Evolutionary conservation across 2,888 invertebrate genomes (phyloP), one percentile per base, ranked within the genome.

Genomic region (Apomyelois bistriatella): DNA sequence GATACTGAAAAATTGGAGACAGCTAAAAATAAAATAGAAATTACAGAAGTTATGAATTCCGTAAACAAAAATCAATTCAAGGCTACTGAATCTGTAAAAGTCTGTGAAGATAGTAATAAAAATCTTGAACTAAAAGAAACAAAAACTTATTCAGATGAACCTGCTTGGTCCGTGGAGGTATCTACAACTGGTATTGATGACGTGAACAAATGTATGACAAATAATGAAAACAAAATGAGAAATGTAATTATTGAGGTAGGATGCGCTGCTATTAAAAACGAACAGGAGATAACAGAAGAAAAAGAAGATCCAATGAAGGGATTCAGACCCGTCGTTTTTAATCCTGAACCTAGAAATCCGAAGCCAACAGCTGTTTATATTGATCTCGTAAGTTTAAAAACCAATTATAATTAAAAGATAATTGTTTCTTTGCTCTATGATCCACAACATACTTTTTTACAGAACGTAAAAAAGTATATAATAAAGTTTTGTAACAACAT

Each of bases 271-370:
- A 3, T 12, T 12, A 30, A 17, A 42, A n/a, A 42, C 1, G 40
- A 42, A 42, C 15, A 15, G 6, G 48, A 37, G 35, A 43, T 38
- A n/a, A 51, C 48, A 41, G 62, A 65, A 52, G 60, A 58, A 30
- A 58, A 60, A 40, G 53, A 49, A 53, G 68, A 68, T 30, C 62
- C 65, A 0, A 54, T 73, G 50, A 58, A 61, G 9, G 69, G 70
- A 1, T 72, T 68, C 40, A 65, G 64, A 53, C 65, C 68, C 0
- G 66, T 73, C 0, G 59, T 63, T 10, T 73, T 73, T 35, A 62
- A 70, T 16, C 68, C 70, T 0, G 72, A 70, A 32, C 68, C 54
- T 1, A 60, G 38, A 10, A 32, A 43, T 13, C 22, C 41, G 6
- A 40, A 32, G 30, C 10, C 28, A 13, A 43, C 42, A 7, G 42